Percentiles rank a stretch among this genome's conserved stretches.
Evolutionary conservation across 2,888 invertebrate genomes (phyloP).

Genomic region (Synergus japonicus): DNA sequence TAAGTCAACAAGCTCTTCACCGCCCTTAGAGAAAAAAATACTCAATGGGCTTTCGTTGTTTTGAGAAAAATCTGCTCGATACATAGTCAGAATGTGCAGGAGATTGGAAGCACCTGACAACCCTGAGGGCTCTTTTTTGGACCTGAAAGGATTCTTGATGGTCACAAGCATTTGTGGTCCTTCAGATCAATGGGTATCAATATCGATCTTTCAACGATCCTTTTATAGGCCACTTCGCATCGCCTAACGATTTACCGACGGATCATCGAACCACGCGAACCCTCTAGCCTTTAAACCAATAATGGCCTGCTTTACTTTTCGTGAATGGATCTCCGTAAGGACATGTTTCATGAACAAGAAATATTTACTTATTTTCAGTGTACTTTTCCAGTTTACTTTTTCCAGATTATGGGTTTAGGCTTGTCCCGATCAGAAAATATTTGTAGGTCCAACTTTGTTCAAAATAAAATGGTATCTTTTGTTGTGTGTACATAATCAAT

Average conservation of each 20-base stretch:
- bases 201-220: constrained; percentile 62
- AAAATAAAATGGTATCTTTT: not conserved
- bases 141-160: constrained; percentile 61
- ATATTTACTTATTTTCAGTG: not conserved
- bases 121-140: constrained; percentile 63
- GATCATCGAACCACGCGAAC: constrained; percentile 30
- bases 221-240: not conserved
- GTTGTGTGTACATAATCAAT: too few species aligned
- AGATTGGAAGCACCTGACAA: constrained; percentile 69
- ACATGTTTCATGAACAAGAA: not conserved
- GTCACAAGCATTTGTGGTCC: constrained; percentile 65
- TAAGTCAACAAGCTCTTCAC: constrained; percentile 74
- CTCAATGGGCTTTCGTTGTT: constrained; percentile 59
- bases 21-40: constrained; percentile 49
- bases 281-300: constrained; percentile 27
- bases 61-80: constrained; percentile 60
- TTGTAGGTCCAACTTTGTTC: not conserved
- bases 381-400: not conserved
- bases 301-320: constrained; percentile 10
- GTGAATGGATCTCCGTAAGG: not conserved
- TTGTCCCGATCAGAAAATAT: not conserved
- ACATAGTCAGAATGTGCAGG: constrained; percentile 55
- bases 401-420: constrained; percentile 9
- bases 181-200: constrained; percentile 69
- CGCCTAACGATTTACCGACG: constrained; percentile 18